These are phyloP conservation scores for Arrhamphus sclerolepis DNA, from an alignment of 2,797 vertebrate species.

Conservation along the genomic window DNA sequence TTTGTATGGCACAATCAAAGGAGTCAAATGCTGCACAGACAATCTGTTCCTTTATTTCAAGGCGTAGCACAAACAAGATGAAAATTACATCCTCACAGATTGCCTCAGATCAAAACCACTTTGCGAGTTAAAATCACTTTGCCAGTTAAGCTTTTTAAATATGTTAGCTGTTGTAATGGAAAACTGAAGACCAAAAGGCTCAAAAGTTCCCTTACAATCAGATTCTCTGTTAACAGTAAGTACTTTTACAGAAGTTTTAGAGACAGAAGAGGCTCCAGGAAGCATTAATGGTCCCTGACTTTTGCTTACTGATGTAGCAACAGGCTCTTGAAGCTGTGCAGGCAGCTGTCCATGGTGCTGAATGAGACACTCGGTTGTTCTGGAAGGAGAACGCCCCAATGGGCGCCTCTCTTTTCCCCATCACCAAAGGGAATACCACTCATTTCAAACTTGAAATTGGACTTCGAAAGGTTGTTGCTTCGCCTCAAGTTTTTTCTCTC, in stretches of 20 bases:
- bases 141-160: neutral
- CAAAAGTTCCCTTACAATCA: neutral
- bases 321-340: constrained; percentile 11
- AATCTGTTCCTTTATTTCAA: neutral
- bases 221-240: neutral
- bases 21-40: neutral
- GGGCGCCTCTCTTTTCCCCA: constrained; percentile 16
- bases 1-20: too few relatives aligned
- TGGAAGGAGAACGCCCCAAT: constrained; percentile 21
- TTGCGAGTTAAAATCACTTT: neutral
- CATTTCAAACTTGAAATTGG: constrained; percentile 54
- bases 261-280: constrained; percentile 6
- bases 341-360: constrained; percentile 58
- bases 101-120: neutral
- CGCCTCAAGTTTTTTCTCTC: constrained; percentile 1
- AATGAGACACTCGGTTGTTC: constrained; percentile 37
- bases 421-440: constrained; percentile 34
- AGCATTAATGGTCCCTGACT: constrained; percentile 42
- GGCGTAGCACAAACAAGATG: neutral
- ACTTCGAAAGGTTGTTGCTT: constrained; percentile 39
- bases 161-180: neutral
- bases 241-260: constrained; percentile 3
- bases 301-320: constrained; percentile 20
- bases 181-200: neutral
- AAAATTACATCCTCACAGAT: neutral